Evolutionary conservation across 2,888 invertebrate species (phyloP).

Genomic region (Lasioglossum oenotherae): DNA sequence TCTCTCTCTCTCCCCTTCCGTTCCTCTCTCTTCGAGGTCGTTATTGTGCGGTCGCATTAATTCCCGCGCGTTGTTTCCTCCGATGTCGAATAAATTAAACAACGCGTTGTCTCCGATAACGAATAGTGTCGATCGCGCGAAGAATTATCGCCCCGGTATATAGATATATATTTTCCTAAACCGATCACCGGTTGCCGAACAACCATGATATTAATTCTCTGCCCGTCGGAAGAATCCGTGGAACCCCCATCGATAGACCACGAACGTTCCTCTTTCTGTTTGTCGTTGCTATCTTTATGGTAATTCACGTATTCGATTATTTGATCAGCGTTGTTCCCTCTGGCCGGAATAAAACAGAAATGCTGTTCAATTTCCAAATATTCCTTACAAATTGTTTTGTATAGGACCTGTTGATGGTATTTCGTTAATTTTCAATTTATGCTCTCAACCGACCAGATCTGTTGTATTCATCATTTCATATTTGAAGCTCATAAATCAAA

Average conservation of each 20-base stretch:
- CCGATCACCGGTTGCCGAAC: constrained; percentile 39
- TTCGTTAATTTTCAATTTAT: background rate
- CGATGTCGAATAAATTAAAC: constrained; percentile 57
- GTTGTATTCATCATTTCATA: background rate
- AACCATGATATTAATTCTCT: constrained; percentile 46
- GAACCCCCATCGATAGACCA: constrained; percentile 10
- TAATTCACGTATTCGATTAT: background rate
- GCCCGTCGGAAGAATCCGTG: constrained; percentile 11
- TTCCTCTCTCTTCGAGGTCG: constrained; percentile 18
- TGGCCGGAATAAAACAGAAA: background rate
- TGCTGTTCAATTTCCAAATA: background rate
- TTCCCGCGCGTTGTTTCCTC: constrained; percentile 47
- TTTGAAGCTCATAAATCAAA: background rate
- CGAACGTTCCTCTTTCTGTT: background rate
- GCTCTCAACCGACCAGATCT: background rate
- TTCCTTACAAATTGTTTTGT: background rate
- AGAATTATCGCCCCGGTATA: constrained; percentile 24
- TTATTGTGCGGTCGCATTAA: constrained; percentile 58
- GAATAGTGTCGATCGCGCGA: constrained; percentile 49
- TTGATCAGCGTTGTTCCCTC: background rate
- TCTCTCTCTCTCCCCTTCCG: background rate
- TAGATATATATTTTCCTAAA: constrained; percentile 23
- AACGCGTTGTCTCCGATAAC: constrained; percentile 32
- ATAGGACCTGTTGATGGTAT: background rate
- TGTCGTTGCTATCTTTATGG: background rate